Conservation (phyloP, 2,888 invertebrate genomes). For the Drosophila mimetica region DNA sequence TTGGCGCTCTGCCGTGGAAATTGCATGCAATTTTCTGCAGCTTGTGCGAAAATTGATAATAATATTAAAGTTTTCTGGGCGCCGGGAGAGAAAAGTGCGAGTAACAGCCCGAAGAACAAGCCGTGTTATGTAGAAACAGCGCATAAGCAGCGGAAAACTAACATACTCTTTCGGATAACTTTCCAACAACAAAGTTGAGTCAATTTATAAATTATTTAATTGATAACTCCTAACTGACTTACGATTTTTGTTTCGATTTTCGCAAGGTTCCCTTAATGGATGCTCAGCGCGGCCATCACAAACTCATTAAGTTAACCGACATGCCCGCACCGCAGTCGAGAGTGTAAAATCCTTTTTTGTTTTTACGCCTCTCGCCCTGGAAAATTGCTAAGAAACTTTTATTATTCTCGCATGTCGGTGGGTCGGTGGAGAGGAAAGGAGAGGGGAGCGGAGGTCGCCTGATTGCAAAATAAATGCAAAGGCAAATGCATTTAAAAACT, state of each 20-base stretch:
- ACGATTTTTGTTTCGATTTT: conserved; percentile 2
- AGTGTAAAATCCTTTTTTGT: conserved; percentile 32
- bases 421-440: background rate
- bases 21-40: conserved; percentile 53
- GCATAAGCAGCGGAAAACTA: background rate
- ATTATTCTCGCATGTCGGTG: conserved; percentile 54
- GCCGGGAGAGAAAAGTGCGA: conserved; percentile 29
- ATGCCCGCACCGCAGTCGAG: conserved; percentile 10
- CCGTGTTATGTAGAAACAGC: conserved; percentile 8
- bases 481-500: conserved; percentile 57
- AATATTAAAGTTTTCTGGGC: conserved; percentile 49
- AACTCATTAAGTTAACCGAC: conserved; percentile 8
- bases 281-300: background rate
- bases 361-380: conserved; percentile 27
- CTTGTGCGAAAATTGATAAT: conserved; percentile 55
- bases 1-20: conserved; percentile 27
- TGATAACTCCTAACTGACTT: background rate
- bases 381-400: conserved; percentile 52
- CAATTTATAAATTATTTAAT: background rate
- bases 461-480: conserved; percentile 64
- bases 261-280: background rate
- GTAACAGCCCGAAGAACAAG: conserved; percentile 40
- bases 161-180: conserved; percentile 12
- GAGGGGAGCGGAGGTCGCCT: conserved; percentile 22
- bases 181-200: background rate